Evolutionary conservation across 2,888 invertebrate genomes (phyloP), one percentile per base, ranked within the genome.

Genomic region (Laspeyria flexula): DNA sequence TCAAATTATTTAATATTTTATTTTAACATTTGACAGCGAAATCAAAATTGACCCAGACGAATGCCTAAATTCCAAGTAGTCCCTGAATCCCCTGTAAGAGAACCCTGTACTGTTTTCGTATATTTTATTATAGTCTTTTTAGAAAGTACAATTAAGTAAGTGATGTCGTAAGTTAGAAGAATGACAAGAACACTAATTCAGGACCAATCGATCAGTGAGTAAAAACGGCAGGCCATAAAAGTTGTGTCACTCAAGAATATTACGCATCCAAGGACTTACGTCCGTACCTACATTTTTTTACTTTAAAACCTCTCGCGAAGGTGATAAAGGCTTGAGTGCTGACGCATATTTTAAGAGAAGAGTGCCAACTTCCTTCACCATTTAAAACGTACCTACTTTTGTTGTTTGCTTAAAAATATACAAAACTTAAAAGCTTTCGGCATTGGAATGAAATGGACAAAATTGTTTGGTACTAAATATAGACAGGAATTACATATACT

Each of bases 181-280:
- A 34, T n/a, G 34, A 34, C 18, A 16, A 9, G 15, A 10, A 10
- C 35, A 50, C 49, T 54, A 65, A 65, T 65, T 55, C 43, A 13
- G 42, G 43, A 51, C 34, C 65, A 65, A 55, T 61, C 43, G 54
- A 52, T 65, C 56, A 61, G 23, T 34, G 16, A 42, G 13, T 18
- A 16, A 43, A 38, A 31, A 23, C 43, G 16, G 43, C n/a, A n/a
- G n/a, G n/a, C 23, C 50, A 57, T 67, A 57, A 67, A 67, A 67
- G 38, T 43, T 23, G 41, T 42, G 51, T 45, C 64, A 67, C 53
- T 67, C 60, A 54, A 49, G 60, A 31, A 52, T 64, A 60, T 63
- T 54, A 47, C 52, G 41, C 25, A 33, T 21, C 38, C 50, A 56
- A 59, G 40, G 45, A 27, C 43, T 29, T 38, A 35, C 5, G 15